Base-by-base conservation (phyloP, 2,113 vertebrate species). In the Muntiacus reevesi region DNA sequence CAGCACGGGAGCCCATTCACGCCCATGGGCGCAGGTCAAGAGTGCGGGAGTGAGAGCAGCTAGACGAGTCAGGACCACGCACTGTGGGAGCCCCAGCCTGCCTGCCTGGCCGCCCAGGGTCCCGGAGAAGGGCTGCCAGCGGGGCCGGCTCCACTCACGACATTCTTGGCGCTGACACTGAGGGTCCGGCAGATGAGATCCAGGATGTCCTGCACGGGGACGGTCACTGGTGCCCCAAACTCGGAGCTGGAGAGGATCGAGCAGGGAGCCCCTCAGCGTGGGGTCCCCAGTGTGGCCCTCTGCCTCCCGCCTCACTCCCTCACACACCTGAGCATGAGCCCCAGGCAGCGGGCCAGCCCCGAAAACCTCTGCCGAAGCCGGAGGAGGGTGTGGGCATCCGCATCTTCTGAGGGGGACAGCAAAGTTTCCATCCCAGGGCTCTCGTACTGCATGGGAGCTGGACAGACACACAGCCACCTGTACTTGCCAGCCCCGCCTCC, bases 131-230 rank as follows among this genome's bases (percentile, higher is more conserved):
- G 28, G 74, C 47, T 19, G 3, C 11, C 74, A 28, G 36, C 1
- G 16, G 33, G 59, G 27, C 45, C 45, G 15, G 45, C 7, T 17
- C 62, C 50, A 98, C 98, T 98, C 84, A 99, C 99, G 23, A 99
- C 98, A 97, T 98, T 99, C 98, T 99, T 99, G 87, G 98, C 86
- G 94, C 98, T 99, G 93, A 99, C 97, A 0, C 99, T 99, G 16
- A 99, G 98, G 10, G 98, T 99, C 50, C 99, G 98, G 91, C 99
- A 99, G 83, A 99, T 98, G 23, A 99, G 97, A 97, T 99, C 99
- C 76, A 99, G 99, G 16, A 99, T 81, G 7, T 99, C 99, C 95
- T 99, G 99, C 95, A 99, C 99, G 0, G 99, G 99, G 7, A 99
- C 98, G 1, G 99, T 98, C 14, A 99, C 99, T 0, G 99, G 99